These are phyloP conservation scores for Asarcornis scutulata DNA, from an alignment of 2,113 vertebrate species.

Conservation along the genomic window DNA sequence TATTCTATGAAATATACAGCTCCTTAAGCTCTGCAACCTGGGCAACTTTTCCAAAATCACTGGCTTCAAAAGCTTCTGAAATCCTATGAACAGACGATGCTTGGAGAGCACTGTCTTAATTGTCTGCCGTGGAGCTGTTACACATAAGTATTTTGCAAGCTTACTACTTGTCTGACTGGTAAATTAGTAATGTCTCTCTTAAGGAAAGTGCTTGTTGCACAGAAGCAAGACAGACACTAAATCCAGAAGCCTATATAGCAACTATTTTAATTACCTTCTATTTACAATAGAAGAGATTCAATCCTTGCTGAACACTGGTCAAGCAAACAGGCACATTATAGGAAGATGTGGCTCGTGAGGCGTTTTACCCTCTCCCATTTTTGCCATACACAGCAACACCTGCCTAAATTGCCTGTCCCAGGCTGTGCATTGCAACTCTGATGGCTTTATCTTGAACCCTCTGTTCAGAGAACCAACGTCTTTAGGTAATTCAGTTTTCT, in stretches of 20 bases:
- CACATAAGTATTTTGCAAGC: background rate
- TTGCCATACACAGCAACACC: background rate
- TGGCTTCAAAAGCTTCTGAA: conserved; percentile 24
- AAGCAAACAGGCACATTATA: rapidly evolving
- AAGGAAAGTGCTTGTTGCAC: background rate
- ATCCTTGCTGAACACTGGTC: background rate
- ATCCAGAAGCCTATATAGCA: too few species aligned
- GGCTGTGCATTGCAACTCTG: background rate
- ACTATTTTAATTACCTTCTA: too few species aligned
- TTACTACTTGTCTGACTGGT: background rate
- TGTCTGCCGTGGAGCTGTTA: background rate
- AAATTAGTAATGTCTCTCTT: background rate
- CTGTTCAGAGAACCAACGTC: background rate
- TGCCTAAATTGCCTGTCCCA: background rate
- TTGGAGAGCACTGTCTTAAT: background rate
- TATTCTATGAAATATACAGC: conserved; percentile 65
- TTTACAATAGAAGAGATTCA: background rate
- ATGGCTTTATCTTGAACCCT: background rate
- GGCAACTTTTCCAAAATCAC: conserved; percentile 27
- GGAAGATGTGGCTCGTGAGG: background rate
- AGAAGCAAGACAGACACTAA: background rate
- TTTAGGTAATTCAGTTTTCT: background rate
- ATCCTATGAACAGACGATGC: background rate
- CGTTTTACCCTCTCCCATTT: background rate
- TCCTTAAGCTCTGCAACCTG: conserved; percentile 5